Evolutionary conservation across 2,888 invertebrate species (phyloP).

Genomic region (Apamea epomidion): DNA sequence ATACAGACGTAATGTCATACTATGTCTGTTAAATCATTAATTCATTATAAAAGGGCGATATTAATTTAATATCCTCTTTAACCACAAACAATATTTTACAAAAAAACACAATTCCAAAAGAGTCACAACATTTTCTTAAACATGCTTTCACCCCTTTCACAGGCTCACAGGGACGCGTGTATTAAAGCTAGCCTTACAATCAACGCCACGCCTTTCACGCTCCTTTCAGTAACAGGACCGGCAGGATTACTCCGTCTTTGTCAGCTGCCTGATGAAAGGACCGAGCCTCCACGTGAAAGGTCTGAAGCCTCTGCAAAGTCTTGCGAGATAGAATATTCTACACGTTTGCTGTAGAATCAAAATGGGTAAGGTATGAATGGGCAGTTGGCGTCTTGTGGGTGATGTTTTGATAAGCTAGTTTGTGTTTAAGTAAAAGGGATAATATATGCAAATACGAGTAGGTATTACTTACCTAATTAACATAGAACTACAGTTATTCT

Average conservation of each 20-base stretch:
- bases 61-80: too few relatives aligned
- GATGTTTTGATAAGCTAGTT: not conserved
- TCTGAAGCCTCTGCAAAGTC: conserved; percentile 46
- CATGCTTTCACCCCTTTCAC: conserved; percentile 29
- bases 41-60: not conserved
- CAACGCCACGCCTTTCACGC: conserved; percentile 56
- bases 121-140: not conserved
- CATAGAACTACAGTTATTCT: not conserved
- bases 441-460: not conserved
- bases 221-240: conserved; percentile 52
- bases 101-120: conserved; percentile 22
- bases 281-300: conserved; percentile 57
- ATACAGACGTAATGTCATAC: too few relatives aligned
- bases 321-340: conserved; percentile 68
- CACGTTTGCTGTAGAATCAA: conserved; percentile 49
- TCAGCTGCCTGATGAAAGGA: conserved; percentile 65
- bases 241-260: conserved; percentile 69
- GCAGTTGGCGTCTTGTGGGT: not conserved
- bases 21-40: not conserved
- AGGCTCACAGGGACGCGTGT: conserved; percentile 9
- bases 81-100: too few relatives aligned
- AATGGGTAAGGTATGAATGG: conserved; percentile 31
- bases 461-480: not conserved
- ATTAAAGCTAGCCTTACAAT: conserved; percentile 55
- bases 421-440: not conserved